Evolutionary conservation across 2,113 vertebrate genomes (phyloP), one percentile per base, ranked within the genome.

Genomic region (Etheostoma cragini): DNA sequence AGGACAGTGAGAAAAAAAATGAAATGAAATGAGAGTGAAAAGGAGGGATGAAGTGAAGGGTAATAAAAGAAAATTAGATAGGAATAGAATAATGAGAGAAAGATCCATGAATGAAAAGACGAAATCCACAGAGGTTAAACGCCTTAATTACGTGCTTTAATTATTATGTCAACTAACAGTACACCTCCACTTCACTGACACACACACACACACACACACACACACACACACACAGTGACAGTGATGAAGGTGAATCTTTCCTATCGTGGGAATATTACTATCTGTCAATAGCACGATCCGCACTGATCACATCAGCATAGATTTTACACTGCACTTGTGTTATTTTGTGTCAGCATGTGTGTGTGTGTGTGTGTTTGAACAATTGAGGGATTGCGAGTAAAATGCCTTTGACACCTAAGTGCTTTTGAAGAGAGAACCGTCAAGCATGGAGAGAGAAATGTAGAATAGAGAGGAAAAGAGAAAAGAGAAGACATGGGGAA

Each of bases 251-350:
- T 88, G 89, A 90, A 90, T 90, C 82, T 61, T 86, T 86, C 74
- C 84, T 71, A 80, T 87, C 58, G 54, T 82, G 78, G 87, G 73
- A 89, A 87, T 90, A 87, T 91, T 85, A 68, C 67, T 84, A 87
- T 76, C 84, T 91, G 87, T 90, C 90, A 88, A 93, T 91, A 89
- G 53, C 50, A 53, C 16, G 38, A 90, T 80, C 83, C 80, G 65
- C 71, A 66, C 87, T 92, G 91, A 93, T 93, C 89, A 86, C 84
- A 93, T 93, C 89, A 93, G 81, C 82, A 93, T 91, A 78, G 92
- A 93, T 92, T 92, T 92, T 88, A 87, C 84, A 81, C 77, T n/a
- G 22, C 76, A 49, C 53, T 69, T 78, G 79, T 53, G 26, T 90
- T 80, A 73, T 62, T 70, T 54, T 80, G 69, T 83, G 84, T 86